Percentiles rank a stretch among this genome's conserved stretches.
Conservation (phyloP, 2,113 vertebrate genomes). For the Geococcyx californianus region DNA sequence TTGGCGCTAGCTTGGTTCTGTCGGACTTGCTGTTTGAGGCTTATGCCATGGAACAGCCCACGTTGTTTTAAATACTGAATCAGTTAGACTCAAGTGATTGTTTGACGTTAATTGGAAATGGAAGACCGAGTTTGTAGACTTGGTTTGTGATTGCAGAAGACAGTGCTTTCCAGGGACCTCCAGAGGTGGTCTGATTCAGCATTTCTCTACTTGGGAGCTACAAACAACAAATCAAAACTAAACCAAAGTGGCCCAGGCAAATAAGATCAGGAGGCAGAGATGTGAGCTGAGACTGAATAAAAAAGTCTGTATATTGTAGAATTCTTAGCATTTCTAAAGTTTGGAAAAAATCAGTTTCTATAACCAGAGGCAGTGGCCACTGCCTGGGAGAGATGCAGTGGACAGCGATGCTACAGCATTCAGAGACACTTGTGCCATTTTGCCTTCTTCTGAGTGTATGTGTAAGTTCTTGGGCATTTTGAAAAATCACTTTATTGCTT, state of each 20-base stretch:
- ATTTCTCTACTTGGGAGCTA: not conserved
- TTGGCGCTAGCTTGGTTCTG: not conserved
- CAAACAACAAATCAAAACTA: not conserved
- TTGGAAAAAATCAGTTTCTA: not conserved
- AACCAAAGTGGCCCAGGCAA: not conserved
- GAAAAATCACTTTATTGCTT: not conserved
- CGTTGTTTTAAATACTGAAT: not conserved
- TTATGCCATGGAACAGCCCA: not conserved
- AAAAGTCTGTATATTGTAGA: not conserved
- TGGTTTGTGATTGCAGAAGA: not conserved
- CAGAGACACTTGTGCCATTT: not conserved
- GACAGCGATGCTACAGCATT: not conserved
- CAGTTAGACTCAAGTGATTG: not conserved
- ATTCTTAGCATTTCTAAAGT: not conserved
- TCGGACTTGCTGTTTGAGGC: not conserved
- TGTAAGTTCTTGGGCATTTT: not conserved
- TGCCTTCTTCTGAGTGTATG: not conserved
- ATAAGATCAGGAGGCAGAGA: not conserved
- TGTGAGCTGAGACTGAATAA: not conserved
- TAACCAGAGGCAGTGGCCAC: not conserved
- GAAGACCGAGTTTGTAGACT: not conserved
- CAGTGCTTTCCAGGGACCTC: not conserved
- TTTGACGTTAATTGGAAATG: not conserved
- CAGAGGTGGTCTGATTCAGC: not conserved
- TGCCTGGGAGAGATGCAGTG: not conserved